Evolutionary conservation across 2,888 invertebrate genomes (phyloP).

Genomic region (Balanococcus diminutus): DNA sequence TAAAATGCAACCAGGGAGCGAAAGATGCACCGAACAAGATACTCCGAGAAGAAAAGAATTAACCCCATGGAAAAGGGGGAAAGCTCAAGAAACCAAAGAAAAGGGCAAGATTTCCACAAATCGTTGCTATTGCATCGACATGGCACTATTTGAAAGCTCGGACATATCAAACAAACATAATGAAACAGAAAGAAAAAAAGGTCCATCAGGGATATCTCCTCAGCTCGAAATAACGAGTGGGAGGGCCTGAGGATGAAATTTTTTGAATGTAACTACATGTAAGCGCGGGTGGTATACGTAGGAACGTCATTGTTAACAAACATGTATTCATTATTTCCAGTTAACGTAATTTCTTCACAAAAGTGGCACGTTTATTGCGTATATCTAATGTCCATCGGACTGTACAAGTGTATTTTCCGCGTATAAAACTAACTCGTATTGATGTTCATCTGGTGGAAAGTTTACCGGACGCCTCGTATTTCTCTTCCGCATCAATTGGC

Average conservation of each 20-base stretch:
- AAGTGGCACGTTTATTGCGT: conserved; percentile 40
- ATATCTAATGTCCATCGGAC: conserved; percentile 44
- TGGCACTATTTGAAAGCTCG: neutral
- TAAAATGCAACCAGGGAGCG: neutral
- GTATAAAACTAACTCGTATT: conserved; percentile 41
- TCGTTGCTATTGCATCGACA: neutral
- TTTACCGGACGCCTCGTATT: conserved; percentile 51
- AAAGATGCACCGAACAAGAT: neutral
- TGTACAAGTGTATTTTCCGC: conserved; percentile 48
- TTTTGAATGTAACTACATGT: neutral
- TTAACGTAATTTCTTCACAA: conserved; percentile 40
- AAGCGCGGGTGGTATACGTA: too few species aligned
- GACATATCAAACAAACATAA: neutral
- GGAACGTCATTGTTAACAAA: conserved; percentile 31
- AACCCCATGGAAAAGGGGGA: neutral
- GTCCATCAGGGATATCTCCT: too few species aligned
- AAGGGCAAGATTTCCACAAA: neutral
- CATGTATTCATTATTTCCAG: conserved; percentile 42
- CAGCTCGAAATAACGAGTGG: too few species aligned
- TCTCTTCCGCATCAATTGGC: conserved; percentile 47
- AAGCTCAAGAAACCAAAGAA: neutral
- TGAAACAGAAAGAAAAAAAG: neutral
- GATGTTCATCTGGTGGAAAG: conserved; percentile 48
- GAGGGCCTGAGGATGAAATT: neutral
- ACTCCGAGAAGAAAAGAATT: neutral